These are phyloP conservation scores for Ophioderma brevispina DNA, from an alignment of 35 echinoderm and acorn worm species.

Conservation along the genomic window DNA sequence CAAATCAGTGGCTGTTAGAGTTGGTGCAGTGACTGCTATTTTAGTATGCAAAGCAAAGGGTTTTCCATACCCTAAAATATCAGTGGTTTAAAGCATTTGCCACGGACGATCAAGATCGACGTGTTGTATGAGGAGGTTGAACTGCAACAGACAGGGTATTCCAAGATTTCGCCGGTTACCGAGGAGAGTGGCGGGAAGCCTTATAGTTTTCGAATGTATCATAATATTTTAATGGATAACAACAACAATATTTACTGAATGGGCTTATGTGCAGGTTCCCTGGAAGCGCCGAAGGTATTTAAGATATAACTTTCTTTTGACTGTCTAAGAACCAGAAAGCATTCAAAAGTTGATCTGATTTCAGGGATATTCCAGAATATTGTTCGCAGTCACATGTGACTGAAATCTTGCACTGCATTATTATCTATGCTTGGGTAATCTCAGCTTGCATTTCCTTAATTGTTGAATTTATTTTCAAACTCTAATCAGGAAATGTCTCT, in stretches of 20 bases:
- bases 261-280: slow-evolving; percentile 53
- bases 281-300: slow-evolving; percentile 43
- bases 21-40: slow-evolving; percentile 14
- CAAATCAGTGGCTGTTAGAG: slow-evolving; percentile 2
- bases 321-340: no score
- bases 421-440: no score
- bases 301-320: no score
- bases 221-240: slow-evolving; percentile 40
- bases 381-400: no score
- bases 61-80: slow-evolving; percentile 85
- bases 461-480: no score
- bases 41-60: slow-evolving; percentile 74
- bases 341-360: no score
- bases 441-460: no score
- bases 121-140: slow-evolving; percentile 36
- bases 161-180: slow-evolving; percentile 35
- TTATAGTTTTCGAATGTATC: slow-evolving; percentile 75
- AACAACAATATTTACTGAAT: slow-evolving; percentile 32
- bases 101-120: not conserved
- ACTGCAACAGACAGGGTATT: slow-evolving; percentile 49
- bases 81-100: slow-evolving; percentile 73
- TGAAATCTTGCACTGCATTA: no score
- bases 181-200: slow-evolving; percentile 36
- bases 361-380: no score
- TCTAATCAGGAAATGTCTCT: no score